phyloP scores from a whole-genome alignment of 2,113 vertebrate genomes.

The Centropus unirufus region DNA sequence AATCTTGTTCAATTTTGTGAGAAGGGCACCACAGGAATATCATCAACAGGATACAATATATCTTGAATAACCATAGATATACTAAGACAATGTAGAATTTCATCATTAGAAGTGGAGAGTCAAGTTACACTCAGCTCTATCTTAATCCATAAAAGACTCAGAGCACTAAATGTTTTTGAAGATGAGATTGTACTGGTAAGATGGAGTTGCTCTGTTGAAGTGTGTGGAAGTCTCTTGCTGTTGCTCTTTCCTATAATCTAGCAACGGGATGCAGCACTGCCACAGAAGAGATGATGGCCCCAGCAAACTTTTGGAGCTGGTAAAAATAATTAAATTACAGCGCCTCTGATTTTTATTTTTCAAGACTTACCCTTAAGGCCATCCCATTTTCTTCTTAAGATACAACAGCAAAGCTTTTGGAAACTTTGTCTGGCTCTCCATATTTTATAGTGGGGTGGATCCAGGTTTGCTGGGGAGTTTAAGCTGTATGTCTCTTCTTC shows the following conservation, averaged over 20 bases:
- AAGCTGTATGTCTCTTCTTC: too few relatives aligned
- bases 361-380: background rate
- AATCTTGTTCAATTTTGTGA: too few relatives aligned
- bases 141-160: background rate
- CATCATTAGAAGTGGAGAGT: background rate
- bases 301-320: too few relatives aligned
- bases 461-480: background rate
- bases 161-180: background rate
- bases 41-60: background rate
- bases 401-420: background rate
- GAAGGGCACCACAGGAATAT: background rate
- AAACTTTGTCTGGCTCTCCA: accelerated
- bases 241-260: background rate
- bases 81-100: background rate
- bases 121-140: background rate
- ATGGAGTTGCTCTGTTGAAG: background rate
- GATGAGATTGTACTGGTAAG: background rate
- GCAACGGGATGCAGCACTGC: background rate
- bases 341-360: background rate
- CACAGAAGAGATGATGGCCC: background rate
- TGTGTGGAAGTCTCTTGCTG: background rate
- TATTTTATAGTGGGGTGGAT: background rate
- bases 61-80: background rate
- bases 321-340: background rate
- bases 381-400: background rate